phyloP scores from a whole-genome alignment of 2,888 invertebrate genomes.

The Acheta domesticus region DNA sequence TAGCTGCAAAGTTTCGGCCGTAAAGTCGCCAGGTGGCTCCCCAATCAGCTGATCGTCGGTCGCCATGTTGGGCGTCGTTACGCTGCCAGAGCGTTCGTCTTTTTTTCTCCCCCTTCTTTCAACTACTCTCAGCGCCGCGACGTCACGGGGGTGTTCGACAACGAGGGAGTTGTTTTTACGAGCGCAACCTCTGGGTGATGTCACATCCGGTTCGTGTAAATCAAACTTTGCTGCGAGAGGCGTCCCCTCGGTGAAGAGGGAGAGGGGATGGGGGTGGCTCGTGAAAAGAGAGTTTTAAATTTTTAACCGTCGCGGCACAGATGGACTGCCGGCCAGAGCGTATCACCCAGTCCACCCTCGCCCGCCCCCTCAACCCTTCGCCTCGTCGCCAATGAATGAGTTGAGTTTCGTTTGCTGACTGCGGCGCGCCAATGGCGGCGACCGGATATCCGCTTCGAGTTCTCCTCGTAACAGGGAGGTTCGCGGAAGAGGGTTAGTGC shows the following conservation, averaged over 20 bases:
- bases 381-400: not conserved
- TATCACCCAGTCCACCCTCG: not conserved
- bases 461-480: not conserved
- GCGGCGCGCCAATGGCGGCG: not conserved
- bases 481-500: not conserved
- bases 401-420: not conserved
- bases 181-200: not conserved
- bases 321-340: not conserved
- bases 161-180: conserved; percentile 7
- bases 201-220: conserved; percentile 18
- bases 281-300: conserved; percentile 10
- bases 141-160: not conserved
- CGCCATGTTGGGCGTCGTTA: conserved; percentile 11
- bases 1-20: not conserved
- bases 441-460: not conserved
- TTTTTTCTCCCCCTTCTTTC: not conserved
- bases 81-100: not conserved
- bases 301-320: not conserved
- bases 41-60: not conserved
- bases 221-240: not conserved
- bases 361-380: conserved; percentile 5
- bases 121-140: not conserved
- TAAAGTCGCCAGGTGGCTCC: not conserved
- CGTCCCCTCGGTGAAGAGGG: not conserved
- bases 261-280: not conserved